These are phyloP conservation scores for Callaeas wilsoni DNA, from an alignment of 2,113 vertebrate genomes.

Conservation along the genomic window DNA sequence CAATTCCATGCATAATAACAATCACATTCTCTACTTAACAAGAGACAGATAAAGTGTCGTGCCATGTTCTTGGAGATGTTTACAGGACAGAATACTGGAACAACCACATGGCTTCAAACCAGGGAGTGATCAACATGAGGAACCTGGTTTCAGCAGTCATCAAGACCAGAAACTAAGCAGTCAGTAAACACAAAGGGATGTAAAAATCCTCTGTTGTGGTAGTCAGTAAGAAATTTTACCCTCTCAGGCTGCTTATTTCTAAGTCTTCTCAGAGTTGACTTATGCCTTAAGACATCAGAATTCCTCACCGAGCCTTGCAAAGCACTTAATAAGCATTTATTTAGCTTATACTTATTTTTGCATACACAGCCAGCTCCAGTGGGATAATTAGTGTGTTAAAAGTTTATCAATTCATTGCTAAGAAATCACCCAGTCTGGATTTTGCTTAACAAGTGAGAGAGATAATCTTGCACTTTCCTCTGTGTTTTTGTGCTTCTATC, in stretches of 20 bases:
- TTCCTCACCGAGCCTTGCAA: not conserved
- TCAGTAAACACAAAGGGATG: not conserved
- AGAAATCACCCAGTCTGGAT: not conserved
- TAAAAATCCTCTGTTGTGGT: not conserved
- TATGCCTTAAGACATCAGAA: not conserved
- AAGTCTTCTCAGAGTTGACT: not conserved
- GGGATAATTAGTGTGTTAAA: not conserved
- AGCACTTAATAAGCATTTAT: not conserved
- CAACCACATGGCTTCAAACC: slow-evolving; percentile 23
- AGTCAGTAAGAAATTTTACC: not conserved
- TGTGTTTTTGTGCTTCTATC: not conserved
- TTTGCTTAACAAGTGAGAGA: not conserved
- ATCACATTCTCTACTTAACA: slow-evolving; percentile 6
- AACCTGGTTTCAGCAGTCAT: slow-evolving; percentile 22
- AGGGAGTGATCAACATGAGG: not conserved
- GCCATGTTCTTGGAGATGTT: slow-evolving; percentile 48
- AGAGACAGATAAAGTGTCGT: slow-evolving; percentile 33
- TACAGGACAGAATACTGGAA: slow-evolving; percentile 52
- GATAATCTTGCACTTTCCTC: not conserved
- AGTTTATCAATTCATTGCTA: not conserved
- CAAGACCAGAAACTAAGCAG: not conserved
- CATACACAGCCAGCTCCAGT: not conserved
- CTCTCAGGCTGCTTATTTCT: not conserved
- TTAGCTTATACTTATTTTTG: not conserved
- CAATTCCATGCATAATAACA: not conserved